These are phyloP conservation scores for Calycopis cecrops DNA, from an alignment of 1,140 invertebrate species.

Conservation along the genomic window DNA sequence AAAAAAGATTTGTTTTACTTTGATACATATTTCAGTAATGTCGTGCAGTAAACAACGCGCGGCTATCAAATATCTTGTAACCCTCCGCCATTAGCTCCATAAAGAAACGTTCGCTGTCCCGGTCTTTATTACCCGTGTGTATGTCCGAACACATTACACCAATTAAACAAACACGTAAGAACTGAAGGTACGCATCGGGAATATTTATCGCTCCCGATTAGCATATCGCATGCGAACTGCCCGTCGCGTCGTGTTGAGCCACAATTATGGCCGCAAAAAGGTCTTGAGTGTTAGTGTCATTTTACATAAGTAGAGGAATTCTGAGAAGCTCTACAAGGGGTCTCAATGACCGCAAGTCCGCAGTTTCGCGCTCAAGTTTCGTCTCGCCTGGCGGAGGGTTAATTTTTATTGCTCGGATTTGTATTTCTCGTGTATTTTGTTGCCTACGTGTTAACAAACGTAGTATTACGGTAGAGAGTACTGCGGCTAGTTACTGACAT, in stretches of 20 bases:
- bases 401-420: background rate
- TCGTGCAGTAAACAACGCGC: no score
- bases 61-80: no score
- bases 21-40: no score
- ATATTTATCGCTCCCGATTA: slow-evolving; percentile 1
- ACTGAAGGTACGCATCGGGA: background rate
- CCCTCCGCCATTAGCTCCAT: no score
- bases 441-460: background rate
- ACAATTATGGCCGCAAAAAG: background rate
- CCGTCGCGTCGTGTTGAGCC: background rate
- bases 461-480: no score
- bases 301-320: slow-evolving; percentile 10
- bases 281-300: slow-evolving; percentile 3
- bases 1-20: no score
- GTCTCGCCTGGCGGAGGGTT: background rate
- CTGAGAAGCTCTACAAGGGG: slow-evolving; percentile 12
- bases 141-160: background rate
- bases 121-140: no score
- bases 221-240: slow-evolving; percentile 3
- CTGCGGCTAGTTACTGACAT: no score
- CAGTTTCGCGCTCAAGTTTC: slow-evolving; percentile 7
- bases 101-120: no score
- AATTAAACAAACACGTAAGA: slow-evolving; percentile 3
- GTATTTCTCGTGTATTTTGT: background rate
- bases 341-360: slow-evolving; percentile 10